Conservation (phyloP, 2,797 vertebrate species). For the Syngnathus acus region DNA sequence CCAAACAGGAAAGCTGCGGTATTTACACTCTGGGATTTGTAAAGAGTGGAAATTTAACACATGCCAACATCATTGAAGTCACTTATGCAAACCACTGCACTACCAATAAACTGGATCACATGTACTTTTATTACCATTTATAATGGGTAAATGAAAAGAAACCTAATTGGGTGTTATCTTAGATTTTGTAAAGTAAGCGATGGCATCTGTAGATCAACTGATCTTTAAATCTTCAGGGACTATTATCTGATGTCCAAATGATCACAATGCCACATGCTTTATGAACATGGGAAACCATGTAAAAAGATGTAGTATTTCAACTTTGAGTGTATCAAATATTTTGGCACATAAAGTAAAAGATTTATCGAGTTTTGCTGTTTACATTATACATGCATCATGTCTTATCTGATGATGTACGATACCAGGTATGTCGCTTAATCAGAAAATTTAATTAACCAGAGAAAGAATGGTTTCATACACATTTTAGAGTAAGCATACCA, state of each 20-base stretch:
- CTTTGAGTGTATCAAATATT: background rate
- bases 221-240: background rate
- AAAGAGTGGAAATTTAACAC: background rate
- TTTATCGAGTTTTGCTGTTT: background rate
- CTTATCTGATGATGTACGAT: background rate
- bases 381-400: background rate
- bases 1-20: background rate
- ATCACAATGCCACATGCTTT: background rate
- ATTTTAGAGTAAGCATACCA: background rate
- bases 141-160: background rate
- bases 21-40: background rate
- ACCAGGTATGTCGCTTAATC: background rate
- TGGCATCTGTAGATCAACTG: background rate
- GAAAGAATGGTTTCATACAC: background rate
- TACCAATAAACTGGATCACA: background rate
- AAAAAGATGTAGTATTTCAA: background rate
- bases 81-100: background rate
- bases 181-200: background rate
- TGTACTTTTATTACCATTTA: background rate
- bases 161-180: background rate
- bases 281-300: background rate
- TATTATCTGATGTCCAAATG: background rate
- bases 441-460: background rate
- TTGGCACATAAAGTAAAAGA: background rate
- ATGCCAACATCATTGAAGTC: background rate